Evolutionary conservation across 2,797 vertebrate genomes (phyloP).

Genomic region (Clamator glandarius): DNA sequence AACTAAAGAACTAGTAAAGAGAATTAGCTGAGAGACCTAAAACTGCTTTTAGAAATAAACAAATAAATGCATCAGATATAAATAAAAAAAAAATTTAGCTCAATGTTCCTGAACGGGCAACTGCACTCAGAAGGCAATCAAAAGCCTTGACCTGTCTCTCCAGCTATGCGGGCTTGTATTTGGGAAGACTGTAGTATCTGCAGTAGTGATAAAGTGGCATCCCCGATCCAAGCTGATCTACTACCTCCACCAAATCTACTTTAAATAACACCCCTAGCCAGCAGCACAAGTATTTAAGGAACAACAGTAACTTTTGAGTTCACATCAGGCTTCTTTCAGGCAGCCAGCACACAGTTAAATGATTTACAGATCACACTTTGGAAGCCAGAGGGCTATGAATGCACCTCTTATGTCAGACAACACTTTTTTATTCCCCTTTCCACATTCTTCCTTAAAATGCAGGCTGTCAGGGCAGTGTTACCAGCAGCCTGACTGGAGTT

Average conservation of each 20-base stretch:
- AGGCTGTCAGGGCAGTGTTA: not conserved
- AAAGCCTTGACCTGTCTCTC: not conserved
- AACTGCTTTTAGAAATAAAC: not conserved
- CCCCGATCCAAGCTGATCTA: not conserved
- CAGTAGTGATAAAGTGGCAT: not conserved
- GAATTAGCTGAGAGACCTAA: not conserved
- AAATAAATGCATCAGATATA: not conserved
- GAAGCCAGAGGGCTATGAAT: not conserved
- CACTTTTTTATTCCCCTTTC: not conserved
- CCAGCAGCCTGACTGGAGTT: not conserved
- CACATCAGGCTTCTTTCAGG: not conserved
- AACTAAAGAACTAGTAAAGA: not conserved
- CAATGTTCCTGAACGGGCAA: not conserved
- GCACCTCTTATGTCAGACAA: not conserved
- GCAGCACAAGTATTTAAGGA: not conserved
- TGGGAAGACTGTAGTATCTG: not conserved
- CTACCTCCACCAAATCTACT: not conserved
- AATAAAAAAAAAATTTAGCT: not conserved
- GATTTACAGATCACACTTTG: not conserved
- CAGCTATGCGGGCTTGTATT: not conserved
- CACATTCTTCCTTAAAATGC: not conserved
- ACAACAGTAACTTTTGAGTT: not conserved
- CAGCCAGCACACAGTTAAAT: not conserved
- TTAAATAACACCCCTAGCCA: accelerated
- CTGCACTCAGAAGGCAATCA: not conserved